Percentiles rank a stretch among this genome's conserved stretches.
Evolutionary conservation across 2,797 vertebrate species (phyloP).

Genomic region (Oryzias sinensis): DNA sequence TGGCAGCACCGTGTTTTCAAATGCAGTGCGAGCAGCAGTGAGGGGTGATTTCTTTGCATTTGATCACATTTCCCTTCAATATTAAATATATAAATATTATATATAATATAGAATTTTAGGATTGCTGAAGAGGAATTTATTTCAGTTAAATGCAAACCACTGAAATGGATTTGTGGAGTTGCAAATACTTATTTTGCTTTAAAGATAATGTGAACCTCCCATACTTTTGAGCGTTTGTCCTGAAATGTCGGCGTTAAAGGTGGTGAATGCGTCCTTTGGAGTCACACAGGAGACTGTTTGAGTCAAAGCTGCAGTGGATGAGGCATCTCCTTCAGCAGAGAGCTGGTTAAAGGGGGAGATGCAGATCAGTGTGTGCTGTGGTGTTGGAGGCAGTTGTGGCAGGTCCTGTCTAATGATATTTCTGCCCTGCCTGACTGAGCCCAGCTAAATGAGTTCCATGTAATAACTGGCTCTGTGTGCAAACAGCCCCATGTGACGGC

Average conservation of each 20-base stretch:
- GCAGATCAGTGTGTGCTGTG: slow-evolving; percentile 50
- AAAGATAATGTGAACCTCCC: slow-evolving; percentile 4
- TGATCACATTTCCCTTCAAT: slow-evolving; percentile 33
- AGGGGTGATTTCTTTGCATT: slow-evolving; percentile 32
- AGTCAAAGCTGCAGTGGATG: slow-evolving; percentile 12
- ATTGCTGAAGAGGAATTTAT: slow-evolving; percentile 40
- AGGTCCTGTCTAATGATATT: slow-evolving; percentile 65
- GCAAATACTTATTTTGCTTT: slow-evolving; percentile 5
- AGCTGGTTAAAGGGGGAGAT: slow-evolving; percentile 35
- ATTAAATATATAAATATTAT: background rate
- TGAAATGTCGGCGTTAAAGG: background rate
- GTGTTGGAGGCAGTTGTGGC: slow-evolving; percentile 47
- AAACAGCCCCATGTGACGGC: slow-evolving; percentile 63
- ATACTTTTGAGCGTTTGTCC: background rate
- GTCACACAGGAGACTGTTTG: slow-evolving; percentile 16
- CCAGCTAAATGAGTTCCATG: slow-evolving; percentile 74
- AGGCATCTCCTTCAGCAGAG: slow-evolving; percentile 13
- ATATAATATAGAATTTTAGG: background rate
- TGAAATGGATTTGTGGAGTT: background rate
- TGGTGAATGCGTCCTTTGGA: slow-evolving; percentile 4
- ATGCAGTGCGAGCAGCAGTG: slow-evolving; percentile 34
- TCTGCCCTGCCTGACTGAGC: slow-evolving; percentile 77
- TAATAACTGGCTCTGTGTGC: slow-evolving; percentile 73
- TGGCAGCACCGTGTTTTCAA: slow-evolving; percentile 37
- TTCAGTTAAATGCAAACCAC: background rate